Base-by-base conservation (phyloP, 1,140 invertebrate species). In the Cyrtorhinus lividipennis region DNA sequence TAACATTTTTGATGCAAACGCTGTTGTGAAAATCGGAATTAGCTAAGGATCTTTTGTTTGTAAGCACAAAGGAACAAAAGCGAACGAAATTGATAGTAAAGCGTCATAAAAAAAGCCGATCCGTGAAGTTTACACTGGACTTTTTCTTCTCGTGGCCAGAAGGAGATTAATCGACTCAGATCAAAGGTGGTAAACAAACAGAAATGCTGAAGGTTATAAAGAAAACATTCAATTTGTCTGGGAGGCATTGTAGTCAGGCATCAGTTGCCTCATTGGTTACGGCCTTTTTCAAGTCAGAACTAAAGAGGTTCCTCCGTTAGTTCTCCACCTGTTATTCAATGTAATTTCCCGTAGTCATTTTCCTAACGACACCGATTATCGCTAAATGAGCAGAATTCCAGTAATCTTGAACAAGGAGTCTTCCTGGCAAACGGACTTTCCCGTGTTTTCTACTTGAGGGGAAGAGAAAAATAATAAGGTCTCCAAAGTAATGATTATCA, bases 211-310 rank as follows among this genome's bases (percentile, higher is more conserved):
- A 22, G 48, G 48, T 53, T 22, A 53, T 53, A 53, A 53, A 53
- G 48, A 53, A 53, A 53, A 53, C 48, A 53, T 53, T 53, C 48
- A 53, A 53, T 53, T 53, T 53, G 48, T 53, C 48, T 53, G 48
- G 30, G n/a, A 44, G 48, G 20, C 48, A 53, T 53, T 53, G 48
- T 53, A 53, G 48, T 53, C 48, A 53, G 18, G 48, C 48, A 53
- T 53, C 48, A 53, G 48, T 53, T 53, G 5, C 48, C 20, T 53
- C 48, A 53, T 53, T 53, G 48, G 48, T 53, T 20, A 53, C 48
- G 18, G 10, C 48, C 48, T 53, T 53, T 53, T 53, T 53, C 48
- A 15, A 38, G 30, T 38, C 30, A 38, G 30, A 38, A 38, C 5
- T 38, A 38, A 38, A 15, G 30, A 38, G 15, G 5, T 38, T 38